A percentile compares a stretch with the other conserved stretches of the same genome.
Evolutionary conservation across 2,888 invertebrate genomes (phyloP).

Genomic region (Chrysotoxum bicinctum): DNA sequence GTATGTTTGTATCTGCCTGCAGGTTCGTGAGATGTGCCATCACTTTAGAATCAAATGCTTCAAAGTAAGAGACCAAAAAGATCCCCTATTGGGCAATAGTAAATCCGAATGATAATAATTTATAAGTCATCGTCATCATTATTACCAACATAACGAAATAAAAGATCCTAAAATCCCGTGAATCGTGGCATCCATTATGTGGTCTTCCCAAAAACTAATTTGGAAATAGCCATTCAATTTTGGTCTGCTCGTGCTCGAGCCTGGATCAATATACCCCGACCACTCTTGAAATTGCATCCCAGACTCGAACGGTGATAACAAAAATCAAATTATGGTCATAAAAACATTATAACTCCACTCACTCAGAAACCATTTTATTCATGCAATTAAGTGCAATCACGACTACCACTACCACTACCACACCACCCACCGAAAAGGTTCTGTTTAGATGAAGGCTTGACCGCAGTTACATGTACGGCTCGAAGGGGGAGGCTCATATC

Average conservation of each 20-base stretch:
- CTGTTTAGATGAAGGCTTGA: neutral
- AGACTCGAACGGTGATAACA: constrained; percentile 57
- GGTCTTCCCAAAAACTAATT: constrained; percentile 13
- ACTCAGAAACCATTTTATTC: constrained; percentile 46
- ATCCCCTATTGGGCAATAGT: constrained; percentile 62
- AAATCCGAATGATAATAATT: constrained; percentile 63
- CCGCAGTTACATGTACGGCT: constrained; percentile 30
- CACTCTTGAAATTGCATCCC: constrained; percentile 42
- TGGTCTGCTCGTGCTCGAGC: neutral
- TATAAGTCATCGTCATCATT: constrained; percentile 28
- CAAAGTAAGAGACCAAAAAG: constrained; percentile 81
- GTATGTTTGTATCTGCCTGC: constrained; percentile 76
- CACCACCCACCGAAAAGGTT: neutral
- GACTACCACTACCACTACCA: neutral
- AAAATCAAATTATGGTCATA: constrained; percentile 57
- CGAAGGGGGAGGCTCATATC: neutral
- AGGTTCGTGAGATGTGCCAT: constrained; percentile 97
- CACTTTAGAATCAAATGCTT: constrained; percentile 96
- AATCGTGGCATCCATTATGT: constrained; percentile 41
- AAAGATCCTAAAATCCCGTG: neutral
- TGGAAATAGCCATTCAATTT: constrained; percentile 8
- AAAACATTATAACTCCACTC: constrained; percentile 54
- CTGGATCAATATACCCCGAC: constrained; percentile 37
- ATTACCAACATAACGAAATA: neutral
- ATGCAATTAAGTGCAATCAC: constrained; percentile 52